Percentiles rank a stretch among this genome's conserved stretches.
Conservation (phyloP, 2,888 invertebrate genomes). For the Leptarthrus brevirostris region DNA sequence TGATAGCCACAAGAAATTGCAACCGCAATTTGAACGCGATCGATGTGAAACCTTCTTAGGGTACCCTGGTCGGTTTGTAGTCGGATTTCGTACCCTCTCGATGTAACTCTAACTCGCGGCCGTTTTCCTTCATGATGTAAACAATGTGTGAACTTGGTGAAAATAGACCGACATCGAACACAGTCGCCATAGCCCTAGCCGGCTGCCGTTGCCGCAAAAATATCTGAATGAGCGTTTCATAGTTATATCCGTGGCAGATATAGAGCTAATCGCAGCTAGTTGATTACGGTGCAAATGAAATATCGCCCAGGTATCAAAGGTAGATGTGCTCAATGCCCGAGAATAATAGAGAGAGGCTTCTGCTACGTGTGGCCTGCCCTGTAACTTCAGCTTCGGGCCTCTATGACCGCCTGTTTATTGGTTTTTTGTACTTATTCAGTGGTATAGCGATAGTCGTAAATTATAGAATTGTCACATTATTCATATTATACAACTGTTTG, state of each 20-base stretch:
- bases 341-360: conserved; percentile 29
- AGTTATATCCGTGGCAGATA: conserved; percentile 21
- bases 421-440: conserved; percentile 34
- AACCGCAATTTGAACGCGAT: conserved; percentile 52
- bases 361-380: background rate
- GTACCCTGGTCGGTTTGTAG: background rate
- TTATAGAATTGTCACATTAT: conserved; percentile 67
- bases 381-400: background rate
- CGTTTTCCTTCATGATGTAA: conserved; percentile 53
- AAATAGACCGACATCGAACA: conserved; percentile 51
- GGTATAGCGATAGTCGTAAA: conserved; percentile 58
- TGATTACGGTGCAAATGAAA: conserved; percentile 50
- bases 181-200: background rate
- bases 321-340: background rate
- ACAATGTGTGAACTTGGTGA: conserved; percentile 58
- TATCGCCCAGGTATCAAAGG: conserved; percentile 41
- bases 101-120: conserved; percentile 38
- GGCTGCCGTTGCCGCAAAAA: background rate
- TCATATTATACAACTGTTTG: conserved; percentile 62
- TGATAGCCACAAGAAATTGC: conserved; percentile 51
- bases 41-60: conserved; percentile 48
- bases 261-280: conserved; percentile 38
- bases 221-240: conserved; percentile 3
- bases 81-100: background rate
- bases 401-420: conserved; percentile 3